Evolutionary conservation across 2,113 vertebrate genomes (phyloP).

Genomic region (Antigone vipio): DNA sequence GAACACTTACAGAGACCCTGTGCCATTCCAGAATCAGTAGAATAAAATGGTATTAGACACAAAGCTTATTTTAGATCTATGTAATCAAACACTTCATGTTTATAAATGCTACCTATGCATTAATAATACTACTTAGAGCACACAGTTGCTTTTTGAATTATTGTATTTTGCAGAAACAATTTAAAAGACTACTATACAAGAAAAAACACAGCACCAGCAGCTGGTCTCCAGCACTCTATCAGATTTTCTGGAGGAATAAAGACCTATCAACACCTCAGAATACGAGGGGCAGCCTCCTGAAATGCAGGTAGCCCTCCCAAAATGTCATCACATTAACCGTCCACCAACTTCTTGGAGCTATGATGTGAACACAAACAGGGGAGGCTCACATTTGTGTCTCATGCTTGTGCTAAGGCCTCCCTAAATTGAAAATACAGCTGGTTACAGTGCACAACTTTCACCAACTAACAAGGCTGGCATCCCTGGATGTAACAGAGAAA

Average conservation of each 20-base stretch:
- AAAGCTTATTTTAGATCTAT: background rate
- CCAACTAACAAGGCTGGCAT: conserved; percentile 20
- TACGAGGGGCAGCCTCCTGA: background rate
- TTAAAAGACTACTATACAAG: background rate
- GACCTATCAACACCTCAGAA: background rate
- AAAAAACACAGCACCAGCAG: background rate
- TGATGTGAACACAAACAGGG: background rate
- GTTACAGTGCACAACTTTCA: background rate
- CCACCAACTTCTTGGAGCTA: background rate
- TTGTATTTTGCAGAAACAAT: background rate
- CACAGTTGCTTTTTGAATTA: background rate
- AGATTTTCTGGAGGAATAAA: background rate
- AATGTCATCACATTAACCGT: background rate
- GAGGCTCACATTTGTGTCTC: background rate
- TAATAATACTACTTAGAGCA: background rate
- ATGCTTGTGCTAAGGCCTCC: background rate
- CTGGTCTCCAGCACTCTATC: background rate
- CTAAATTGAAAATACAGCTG: background rate
- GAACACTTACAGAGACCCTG: background rate
- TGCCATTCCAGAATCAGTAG: background rate
- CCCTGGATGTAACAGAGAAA: background rate
- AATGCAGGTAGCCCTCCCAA: background rate
- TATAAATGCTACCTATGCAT: background rate
- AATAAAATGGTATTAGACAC: background rate
- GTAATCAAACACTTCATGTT: background rate